phyloP scores from a whole-genome alignment of 2,797 vertebrate species.

The Myotis findleyi region DNA sequence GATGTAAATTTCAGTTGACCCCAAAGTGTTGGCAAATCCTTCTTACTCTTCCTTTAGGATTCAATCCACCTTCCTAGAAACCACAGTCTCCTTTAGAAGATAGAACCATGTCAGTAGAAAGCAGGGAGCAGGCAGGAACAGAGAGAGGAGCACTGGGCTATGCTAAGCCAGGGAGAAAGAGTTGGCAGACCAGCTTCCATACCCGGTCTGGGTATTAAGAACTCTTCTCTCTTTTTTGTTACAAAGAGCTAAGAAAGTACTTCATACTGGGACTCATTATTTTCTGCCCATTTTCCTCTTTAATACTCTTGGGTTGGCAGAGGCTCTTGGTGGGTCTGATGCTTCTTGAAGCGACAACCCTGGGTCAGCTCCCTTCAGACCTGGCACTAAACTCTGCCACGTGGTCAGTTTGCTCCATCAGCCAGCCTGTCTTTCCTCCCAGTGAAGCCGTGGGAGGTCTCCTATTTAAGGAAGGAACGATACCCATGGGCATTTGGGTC shows the following conservation, averaged over 20 bases:
- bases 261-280: background rate
- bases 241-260: background rate
- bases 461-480: constrained; percentile 40
- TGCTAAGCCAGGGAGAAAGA: background rate
- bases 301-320: background rate
- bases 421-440: constrained; percentile 15
- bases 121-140: background rate
- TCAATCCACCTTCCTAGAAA: background rate
- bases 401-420: background rate
- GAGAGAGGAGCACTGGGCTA: rapidly evolving
- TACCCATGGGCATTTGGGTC: background rate
- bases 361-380: constrained; percentile 49
- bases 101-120: background rate
- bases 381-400: constrained; percentile 44
- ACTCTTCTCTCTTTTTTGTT: background rate
- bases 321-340: background rate
- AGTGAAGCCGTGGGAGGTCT: constrained; percentile 57
- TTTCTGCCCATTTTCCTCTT: background rate
- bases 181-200: background rate
- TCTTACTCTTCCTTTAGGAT: background rate
- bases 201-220: background rate
- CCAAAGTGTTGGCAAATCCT: background rate
- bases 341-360: background rate
- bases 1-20: background rate
- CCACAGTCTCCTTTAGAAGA: background rate